Evolutionary conservation across 2,113 vertebrate genomes (phyloP).

Genomic region (Gavia stellata): DNA sequence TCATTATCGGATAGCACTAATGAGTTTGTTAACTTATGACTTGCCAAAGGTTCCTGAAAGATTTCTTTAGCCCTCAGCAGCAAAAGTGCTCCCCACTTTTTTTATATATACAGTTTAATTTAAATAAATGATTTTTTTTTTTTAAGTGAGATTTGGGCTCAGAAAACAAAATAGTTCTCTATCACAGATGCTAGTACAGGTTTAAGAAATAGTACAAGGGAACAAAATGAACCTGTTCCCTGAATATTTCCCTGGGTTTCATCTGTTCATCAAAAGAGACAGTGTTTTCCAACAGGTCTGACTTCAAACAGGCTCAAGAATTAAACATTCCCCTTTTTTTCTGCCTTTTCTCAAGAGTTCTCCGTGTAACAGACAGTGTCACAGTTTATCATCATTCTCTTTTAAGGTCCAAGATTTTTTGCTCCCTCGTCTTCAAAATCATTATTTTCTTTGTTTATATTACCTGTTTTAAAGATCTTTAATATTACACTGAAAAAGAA

Average conservation of each 20-base stretch:
- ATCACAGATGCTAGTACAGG: neutral
- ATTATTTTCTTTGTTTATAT: neutral
- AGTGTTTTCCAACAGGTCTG: neutral
- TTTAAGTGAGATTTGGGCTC: neutral
- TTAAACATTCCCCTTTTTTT: neutral
- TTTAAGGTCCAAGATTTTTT: neutral
- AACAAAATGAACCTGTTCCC: neutral
- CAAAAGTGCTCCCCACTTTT: neutral
- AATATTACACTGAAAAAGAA: neutral
- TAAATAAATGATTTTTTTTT: neutral
- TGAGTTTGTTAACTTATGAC: neutral
- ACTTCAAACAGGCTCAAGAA: neutral
- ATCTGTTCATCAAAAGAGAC: neutral
- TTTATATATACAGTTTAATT: neutral
- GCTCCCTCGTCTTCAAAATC: neutral
- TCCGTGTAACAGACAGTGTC: neutral
- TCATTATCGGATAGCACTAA: too few species aligned
- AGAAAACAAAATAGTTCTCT: neutral
- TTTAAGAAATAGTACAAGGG: neutral
- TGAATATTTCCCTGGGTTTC: neutral
- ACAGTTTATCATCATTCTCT: neutral
- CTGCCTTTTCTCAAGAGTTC: neutral
- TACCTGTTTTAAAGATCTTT: neutral
- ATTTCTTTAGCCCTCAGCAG: neutral
- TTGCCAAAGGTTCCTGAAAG: neutral